Base-by-base conservation (phyloP, 2,888 invertebrate genomes). In the Myathropa florea region DNA sequence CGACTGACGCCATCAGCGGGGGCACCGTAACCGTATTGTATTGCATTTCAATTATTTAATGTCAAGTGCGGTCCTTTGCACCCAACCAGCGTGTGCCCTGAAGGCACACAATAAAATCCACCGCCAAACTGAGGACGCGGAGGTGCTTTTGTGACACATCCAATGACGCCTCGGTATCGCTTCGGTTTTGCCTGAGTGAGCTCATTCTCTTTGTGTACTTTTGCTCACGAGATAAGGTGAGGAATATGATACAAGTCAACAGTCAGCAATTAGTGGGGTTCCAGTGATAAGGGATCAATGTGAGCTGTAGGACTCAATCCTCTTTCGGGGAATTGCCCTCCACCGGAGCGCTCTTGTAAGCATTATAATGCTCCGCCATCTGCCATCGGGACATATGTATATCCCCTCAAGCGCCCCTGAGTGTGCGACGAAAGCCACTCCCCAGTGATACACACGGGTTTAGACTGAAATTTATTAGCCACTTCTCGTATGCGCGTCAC, bases 31-130 rank as follows among this genome's bases (percentile, higher is more conserved):
- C 12, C 7, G 57, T 7, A 18, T 7, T 12, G 33, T 33, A 21
- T 61, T 33, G 24, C 65, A 53, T 28, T 65, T 65, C 46, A 65
- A 65, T 65, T 65, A 39, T 12, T 28, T 28, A 28, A 53, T 53
- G 46, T 12, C 26, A 18, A 57, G 3, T 24, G 33, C 21, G 33
- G 10, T 21, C 6, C 26, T 28, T 26, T 7, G 26, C 59, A 26
- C 4, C 46, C 46, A 14, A 14, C n/a, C 39, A 39, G 4, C 9
- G 9, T 28, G 30, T 61, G 12, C n/a, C n/a, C 30, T 28, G 30
- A 61, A 30, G 30, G 30, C 30, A 9, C 9, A 10, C n/a, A 4
- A 30, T n/a, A 61, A 2, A 23, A 46, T 7, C 39, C 12, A 26
- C n/a, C 18, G n/a, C 24, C 46, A 18, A 63, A 21, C 23, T n/a